Evolutionary conservation across 2,888 invertebrate genomes (phyloP).

Genomic region (Andrena hattorfiana): DNA sequence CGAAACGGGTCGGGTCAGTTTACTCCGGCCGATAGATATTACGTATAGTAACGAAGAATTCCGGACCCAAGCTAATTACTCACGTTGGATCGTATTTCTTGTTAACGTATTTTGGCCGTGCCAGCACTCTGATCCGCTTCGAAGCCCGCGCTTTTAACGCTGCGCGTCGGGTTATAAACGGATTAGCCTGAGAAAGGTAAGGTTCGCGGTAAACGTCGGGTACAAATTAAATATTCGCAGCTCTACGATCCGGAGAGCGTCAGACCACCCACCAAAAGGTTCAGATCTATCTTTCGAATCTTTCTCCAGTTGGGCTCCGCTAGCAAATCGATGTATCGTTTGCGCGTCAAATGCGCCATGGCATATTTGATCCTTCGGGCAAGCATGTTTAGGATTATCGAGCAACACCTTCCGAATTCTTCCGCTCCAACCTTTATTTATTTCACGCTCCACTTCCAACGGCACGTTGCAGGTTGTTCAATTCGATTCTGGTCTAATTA

Average conservation of each 20-base stretch:
- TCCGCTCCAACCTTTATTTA: background rate
- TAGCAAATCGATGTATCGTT: conserved; percentile 72
- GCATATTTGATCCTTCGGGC: conserved; percentile 78
- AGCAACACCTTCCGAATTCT: background rate
- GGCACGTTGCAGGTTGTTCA: conserved; percentile 28
- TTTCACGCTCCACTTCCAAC: background rate
- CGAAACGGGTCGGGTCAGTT: too few relatives aligned
- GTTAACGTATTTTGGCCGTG: conserved; percentile 70
- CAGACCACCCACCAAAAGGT: too few relatives aligned
- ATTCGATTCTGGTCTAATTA: conserved; percentile 45
- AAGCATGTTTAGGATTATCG: conserved; percentile 66
- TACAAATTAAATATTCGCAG: background rate
- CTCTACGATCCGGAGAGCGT: too few relatives aligned
- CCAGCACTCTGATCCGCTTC: conserved; percentile 78
- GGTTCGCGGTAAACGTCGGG: too few relatives aligned
- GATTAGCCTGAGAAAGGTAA: conserved; percentile 64
- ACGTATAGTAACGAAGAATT: too few relatives aligned
- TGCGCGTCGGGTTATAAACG: conserved; percentile 66
- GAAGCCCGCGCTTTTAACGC: conserved; percentile 74
- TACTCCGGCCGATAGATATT: too few relatives aligned
- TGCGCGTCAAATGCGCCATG: conserved; percentile 76
- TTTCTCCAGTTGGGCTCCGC: conserved; percentile 78
- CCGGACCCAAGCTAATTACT: conserved; percentile 48
- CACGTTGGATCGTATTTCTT: conserved; percentile 76
- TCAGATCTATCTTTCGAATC: conserved; percentile 47